Percentiles rank a stretch among this genome's conserved stretches.
Evolutionary conservation across 2,797 vertebrate species (phyloP).

Genomic region (Ctenochaetus hawaiiensis): DNA sequence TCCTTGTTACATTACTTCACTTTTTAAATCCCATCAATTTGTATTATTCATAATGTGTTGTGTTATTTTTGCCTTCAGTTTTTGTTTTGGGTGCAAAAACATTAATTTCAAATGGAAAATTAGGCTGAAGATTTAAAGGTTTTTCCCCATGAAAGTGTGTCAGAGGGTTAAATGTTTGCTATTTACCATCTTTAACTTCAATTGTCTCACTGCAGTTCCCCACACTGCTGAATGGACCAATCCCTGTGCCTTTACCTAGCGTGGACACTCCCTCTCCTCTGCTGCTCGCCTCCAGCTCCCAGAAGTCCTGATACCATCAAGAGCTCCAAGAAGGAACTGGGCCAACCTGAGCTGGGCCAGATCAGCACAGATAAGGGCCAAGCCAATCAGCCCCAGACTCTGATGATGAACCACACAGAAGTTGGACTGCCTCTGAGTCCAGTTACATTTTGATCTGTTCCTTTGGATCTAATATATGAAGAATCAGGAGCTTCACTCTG

Average conservation of each 20-base stretch:
- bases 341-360: not conserved
- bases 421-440: conserved; percentile 6
- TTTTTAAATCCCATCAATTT: not conserved
- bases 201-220: conserved; percentile 89
- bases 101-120: not conserved
- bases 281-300: conserved; percentile 89
- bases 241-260: conserved; percentile 89
- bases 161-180: not conserved
- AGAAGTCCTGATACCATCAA: conserved; percentile 90
- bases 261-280: conserved; percentile 90
- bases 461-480: conserved; percentile 36
- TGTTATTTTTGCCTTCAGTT: too few species aligned
- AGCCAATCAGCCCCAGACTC: conserved; percentile 14
- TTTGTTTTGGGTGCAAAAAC: too few species aligned
- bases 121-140: not conserved
- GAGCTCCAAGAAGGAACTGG: conserved; percentile 18
- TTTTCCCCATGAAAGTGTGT: not conserved
- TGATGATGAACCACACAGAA: conserved; percentile 21
- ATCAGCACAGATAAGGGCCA: conserved; percentile 15
- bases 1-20: not conserved
- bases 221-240: conserved; percentile 91
- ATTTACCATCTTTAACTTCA: conserved; percentile 12
- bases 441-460: conserved; percentile 26
- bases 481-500: conserved; percentile 51
- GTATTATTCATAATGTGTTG: too few species aligned